phyloP scores from a whole-genome alignment of 2,797 vertebrate species.

The Spea hammondii region DNA sequence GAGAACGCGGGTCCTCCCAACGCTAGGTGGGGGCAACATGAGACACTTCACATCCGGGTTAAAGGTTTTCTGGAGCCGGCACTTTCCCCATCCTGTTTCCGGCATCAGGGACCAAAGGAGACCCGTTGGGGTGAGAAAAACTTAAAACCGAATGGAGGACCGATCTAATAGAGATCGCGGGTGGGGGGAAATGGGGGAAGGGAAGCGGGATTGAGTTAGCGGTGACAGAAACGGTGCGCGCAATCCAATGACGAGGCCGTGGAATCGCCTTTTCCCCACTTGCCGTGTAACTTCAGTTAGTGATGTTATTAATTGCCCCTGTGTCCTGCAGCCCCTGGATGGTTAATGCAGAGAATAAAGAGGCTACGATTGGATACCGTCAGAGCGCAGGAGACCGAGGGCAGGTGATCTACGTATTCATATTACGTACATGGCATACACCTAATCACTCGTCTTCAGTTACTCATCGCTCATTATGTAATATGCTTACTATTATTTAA shows the following conservation, averaged over 20 bases:
- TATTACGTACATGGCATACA: not conserved
- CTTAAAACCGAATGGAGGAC: too few relatives aligned
- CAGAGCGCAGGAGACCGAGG: constrained; percentile 53
- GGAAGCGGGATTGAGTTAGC: too few relatives aligned
- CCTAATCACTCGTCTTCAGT: too few relatives aligned
- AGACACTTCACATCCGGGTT: not conserved
- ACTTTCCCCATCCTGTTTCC: constrained; percentile 2
- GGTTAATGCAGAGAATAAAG: constrained; percentile 97
- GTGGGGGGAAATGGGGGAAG: not conserved
- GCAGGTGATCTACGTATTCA: not conserved
- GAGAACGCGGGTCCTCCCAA: not conserved
- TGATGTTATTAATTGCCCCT: not conserved
- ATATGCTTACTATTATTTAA: too few relatives aligned
- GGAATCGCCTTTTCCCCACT: too few relatives aligned
- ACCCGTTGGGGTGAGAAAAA: not conserved
- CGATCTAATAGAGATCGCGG: not conserved
- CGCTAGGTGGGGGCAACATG: not conserved
- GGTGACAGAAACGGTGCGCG: too few relatives aligned
- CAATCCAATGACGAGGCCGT: too few relatives aligned
- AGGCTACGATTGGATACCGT: constrained; percentile 88
- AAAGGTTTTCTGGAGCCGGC: not conserved
- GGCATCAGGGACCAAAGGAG: not conserved
- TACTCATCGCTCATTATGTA: too few relatives aligned
- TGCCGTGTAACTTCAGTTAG: not conserved
- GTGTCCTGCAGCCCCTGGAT: constrained; percentile 59